Base-by-base conservation (phyloP, 2,113 vertebrate genomes). In the Rhadina sibilatrix region DNA sequence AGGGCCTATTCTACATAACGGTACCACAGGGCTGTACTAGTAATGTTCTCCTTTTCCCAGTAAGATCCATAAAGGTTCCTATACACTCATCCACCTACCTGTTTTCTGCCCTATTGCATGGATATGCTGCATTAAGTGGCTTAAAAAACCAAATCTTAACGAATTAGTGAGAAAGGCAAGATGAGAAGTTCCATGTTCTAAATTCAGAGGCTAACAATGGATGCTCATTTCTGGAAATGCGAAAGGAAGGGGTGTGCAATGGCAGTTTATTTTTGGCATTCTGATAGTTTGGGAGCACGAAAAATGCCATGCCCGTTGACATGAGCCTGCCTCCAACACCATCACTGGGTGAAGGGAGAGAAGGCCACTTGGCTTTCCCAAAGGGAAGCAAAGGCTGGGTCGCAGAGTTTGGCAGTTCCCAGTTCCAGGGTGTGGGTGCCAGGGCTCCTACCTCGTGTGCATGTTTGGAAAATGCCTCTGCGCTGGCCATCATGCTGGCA, bases 401-500 rank as follows among this genome's bases (percentile, higher is more conserved):
- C 6, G 19, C 42, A 49, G 35, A 22, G 33, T 5, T 5, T 42
- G 61, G 47, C 2, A 5, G 40, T 6, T 42, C 20, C 49, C 21
- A 10, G 42, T 4, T 40, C 11, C 33, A 63, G 12, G 69, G 30
- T 5, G 42, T 14, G 50, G 40, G 28, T 47, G n/a, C 18, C 31
- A 7, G 25, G 57, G 54, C 15, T 31, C 87, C 87, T 97, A 99
- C 99, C 99, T 99, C 99, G 1, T 99, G 99, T 53, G 99, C 99
- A 5, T 99, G 99, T 97, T 99, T 99, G 97, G 99, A 99, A 88
- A 99, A 99, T 0, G 97, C 98, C 77, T 99, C 99, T 3, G 99
- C 99, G 1, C 99, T 99, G 93, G 99, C 97, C 99, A 99, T 99
- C 99, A 99, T 99, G 31, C 99, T 98, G 1, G 99, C 99, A 0